A percentile compares a stretch with the other conserved stretches of the same genome.
phyloP scores from a whole-genome alignment of 2,797 vertebrate species.

The Neopelma chrysocephalum region DNA sequence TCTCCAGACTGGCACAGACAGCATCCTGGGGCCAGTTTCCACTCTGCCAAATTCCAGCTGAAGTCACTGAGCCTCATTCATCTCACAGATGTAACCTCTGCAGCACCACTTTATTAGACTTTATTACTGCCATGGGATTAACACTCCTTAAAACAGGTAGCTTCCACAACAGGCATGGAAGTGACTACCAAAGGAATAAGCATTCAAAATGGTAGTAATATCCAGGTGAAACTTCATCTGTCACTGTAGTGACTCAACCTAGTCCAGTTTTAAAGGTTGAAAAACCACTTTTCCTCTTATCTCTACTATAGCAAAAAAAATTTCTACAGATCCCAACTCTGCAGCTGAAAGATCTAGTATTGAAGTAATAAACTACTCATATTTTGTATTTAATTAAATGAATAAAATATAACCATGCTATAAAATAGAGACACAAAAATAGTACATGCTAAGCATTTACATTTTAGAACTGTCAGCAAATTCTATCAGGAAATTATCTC shows the following conservation, averaged over 20 bases:
- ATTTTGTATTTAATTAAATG: neutral
- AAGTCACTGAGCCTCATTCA: neutral
- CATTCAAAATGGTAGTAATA: neutral
- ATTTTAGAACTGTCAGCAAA: slow-evolving; percentile 16
- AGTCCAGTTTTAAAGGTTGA: neutral
- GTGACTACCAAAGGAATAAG: neutral
- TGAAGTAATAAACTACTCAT: neutral
- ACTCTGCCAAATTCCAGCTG: neutral
- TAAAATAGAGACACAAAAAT: slow-evolving; percentile 16
- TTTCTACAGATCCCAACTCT: neutral
- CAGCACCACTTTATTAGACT: neutral
- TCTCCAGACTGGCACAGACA: neutral
- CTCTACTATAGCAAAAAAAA: neutral
- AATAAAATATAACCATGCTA: neutral
- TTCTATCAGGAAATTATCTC: neutral
- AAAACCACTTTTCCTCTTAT: neutral
- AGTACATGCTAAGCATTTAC: neutral
- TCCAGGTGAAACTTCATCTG: neutral
- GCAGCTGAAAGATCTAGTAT: neutral
- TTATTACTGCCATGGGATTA: neutral
- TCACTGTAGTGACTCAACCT: neutral
- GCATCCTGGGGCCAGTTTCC: neutral
- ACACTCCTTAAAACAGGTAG: neutral
- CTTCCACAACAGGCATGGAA: neutral
- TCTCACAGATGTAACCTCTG: neutral